Evolutionary conservation across 2,888 invertebrate species (phyloP).

Genomic region (Parnassius glacialis): DNA sequence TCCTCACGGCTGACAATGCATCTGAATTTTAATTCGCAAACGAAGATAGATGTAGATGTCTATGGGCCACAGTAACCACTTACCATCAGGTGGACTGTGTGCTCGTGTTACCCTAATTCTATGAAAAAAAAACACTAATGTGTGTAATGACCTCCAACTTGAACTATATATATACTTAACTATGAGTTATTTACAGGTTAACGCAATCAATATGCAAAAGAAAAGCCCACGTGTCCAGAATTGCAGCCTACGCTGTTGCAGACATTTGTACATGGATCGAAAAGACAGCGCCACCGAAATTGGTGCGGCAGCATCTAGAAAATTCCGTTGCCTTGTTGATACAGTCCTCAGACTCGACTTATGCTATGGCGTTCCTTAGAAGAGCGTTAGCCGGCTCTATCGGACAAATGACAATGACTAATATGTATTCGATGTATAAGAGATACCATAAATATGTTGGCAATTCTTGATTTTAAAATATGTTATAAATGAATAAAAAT

Average conservation of each 20-base stretch:
- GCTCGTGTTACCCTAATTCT: no score
- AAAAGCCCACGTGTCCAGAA: conserved; percentile 65
- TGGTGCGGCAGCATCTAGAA: conserved; percentile 65
- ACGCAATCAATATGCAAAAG: conserved; percentile 69
- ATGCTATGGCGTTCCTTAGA: conserved; percentile 66
- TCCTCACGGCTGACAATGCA: no score
- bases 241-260: conserved; percentile 67
- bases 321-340: conserved; percentile 62
- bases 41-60: no score
- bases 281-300: conserved; percentile 51
- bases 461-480: conserved; percentile 46
- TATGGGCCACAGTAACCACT: no score
- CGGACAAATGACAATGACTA: conserved; percentile 65
- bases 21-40: no score
- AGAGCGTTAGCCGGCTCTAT: conserved; percentile 58
- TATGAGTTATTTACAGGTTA: conserved; percentile 48
- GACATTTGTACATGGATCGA: conserved; percentile 64
- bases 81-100: no score
- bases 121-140: no score
- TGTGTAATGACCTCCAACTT: no score
- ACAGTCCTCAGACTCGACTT: conserved; percentile 58
- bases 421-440: conserved; percentile 68
- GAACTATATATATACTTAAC: no score
- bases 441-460: conserved; percentile 75
- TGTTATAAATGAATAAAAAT: neutral